phyloP scores from a whole-genome alignment of 1,140 invertebrate species.

The Hestina assimilis region DNA sequence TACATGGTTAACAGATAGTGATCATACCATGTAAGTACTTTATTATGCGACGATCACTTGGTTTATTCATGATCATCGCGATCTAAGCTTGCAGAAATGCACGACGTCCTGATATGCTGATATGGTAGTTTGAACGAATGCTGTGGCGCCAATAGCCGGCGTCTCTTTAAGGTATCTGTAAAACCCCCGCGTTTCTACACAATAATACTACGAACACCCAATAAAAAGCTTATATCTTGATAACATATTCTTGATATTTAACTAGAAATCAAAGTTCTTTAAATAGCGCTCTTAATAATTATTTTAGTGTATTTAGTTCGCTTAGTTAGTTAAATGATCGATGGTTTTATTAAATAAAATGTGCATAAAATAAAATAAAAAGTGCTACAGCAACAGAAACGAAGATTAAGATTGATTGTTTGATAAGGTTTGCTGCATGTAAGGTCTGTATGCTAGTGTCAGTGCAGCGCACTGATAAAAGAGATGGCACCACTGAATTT shows the following conservation, averaged over 20 bases:
- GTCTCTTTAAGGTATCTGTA: constrained; percentile 30
- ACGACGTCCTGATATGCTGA: constrained; percentile 45
- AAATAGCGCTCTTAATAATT: too few relatives aligned
- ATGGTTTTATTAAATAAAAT: too few relatives aligned
- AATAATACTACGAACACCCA: constrained; percentile 36
- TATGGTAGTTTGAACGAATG: constrained; percentile 36
- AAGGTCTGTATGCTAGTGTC: too few relatives aligned
- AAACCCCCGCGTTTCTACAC: constrained; percentile 36
- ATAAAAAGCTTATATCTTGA: constrained; percentile 22
- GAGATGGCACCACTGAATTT: too few relatives aligned
- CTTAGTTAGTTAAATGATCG: too few relatives aligned
- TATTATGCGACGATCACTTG: constrained; percentile 40
- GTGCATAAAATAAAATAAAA: too few relatives aligned
- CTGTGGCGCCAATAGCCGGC: constrained; percentile 37
- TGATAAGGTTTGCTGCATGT: too few relatives aligned
- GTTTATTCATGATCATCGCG: constrained; percentile 52
- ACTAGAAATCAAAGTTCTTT: background rate
- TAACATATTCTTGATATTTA: background rate
- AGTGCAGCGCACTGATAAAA: too few relatives aligned
- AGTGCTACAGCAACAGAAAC: too few relatives aligned
- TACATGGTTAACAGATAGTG: constrained; percentile 16
- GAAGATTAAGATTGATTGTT: too few relatives aligned
- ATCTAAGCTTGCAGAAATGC: constrained; percentile 45
- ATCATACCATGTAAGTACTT: constrained; percentile 29
- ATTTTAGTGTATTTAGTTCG: too few relatives aligned